Evolutionary conservation across 2,797 vertebrate species (phyloP).

Genomic region (Halcyon leucocephala): DNA sequence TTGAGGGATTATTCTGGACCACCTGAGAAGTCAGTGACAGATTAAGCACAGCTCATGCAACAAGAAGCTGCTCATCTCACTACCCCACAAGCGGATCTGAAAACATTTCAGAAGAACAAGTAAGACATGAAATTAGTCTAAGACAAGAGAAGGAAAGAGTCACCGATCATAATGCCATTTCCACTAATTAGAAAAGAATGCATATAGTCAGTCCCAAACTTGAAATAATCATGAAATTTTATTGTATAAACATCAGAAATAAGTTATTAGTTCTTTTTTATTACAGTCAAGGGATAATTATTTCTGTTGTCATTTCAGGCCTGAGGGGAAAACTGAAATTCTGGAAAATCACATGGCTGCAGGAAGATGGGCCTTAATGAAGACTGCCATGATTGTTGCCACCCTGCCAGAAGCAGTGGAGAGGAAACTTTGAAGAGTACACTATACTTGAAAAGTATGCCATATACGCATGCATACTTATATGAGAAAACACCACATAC

Average conservation of each 20-base stretch:
- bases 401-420: background rate
- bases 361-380: background rate
- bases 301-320: slow-evolving; percentile 31
- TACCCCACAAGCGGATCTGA: background rate
- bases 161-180: background rate
- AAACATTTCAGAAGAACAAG: background rate
- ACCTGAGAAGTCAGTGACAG: background rate
- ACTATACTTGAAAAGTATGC: background rate
- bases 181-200: slow-evolving; percentile 43
- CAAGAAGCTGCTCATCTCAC: background rate
- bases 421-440: background rate
- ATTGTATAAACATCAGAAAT: slow-evolving; percentile 35
- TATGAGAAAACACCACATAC: background rate
- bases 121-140: background rate
- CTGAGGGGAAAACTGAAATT: background rate
- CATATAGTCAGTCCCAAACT: slow-evolving; percentile 7
- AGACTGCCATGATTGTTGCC: background rate
- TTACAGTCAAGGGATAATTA: slow-evolving; percentile 15
- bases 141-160: background rate
- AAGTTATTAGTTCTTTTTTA: slow-evolving; percentile 23
- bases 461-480: background rate
- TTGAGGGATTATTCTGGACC: background rate
- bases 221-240: background rate
- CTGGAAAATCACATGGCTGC: background rate
- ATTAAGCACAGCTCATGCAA: background rate